Conservation (phyloP, 23 tunicate species). For the Styela clava region DNA sequence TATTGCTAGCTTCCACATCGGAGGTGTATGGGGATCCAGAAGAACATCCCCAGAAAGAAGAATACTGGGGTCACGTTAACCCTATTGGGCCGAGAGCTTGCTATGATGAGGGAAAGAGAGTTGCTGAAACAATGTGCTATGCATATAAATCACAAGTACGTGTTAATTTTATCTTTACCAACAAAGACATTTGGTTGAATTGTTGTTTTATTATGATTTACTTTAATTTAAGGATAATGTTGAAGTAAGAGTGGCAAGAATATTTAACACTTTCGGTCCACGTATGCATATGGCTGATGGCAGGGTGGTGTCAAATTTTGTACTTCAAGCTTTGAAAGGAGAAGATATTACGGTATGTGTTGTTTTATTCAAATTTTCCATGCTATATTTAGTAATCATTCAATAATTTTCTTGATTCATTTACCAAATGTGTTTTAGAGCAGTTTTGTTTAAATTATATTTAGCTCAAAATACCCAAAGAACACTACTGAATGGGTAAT, state of each 20-base stretch:
- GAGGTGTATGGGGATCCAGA: constrained; percentile 98
- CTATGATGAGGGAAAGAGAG: constrained; percentile 97
- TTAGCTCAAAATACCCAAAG: too few species aligned
- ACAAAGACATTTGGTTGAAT: too few species aligned
- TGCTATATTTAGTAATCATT: background rate
- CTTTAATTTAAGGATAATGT: constrained; percentile 83
- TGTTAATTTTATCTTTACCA: background rate
- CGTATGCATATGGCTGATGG: constrained; percentile 99
- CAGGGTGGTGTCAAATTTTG: constrained; percentile 91
- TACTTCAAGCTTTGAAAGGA: constrained; percentile 71
- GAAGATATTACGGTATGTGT: constrained; percentile 61
- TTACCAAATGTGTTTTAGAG: background rate
- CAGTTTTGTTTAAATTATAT: too few species aligned
- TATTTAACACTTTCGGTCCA: constrained; percentile 91
- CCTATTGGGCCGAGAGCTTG: constrained; percentile 98
- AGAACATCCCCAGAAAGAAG: constrained; percentile 90
- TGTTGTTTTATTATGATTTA: too few species aligned
- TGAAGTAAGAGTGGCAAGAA: constrained; percentile 84
- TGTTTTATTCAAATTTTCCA: background rate
- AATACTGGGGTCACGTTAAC: constrained; percentile 97
- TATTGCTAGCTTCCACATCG: constrained; percentile 89
- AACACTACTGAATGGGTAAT: too few species aligned
- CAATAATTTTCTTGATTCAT: background rate
- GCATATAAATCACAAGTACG: constrained; percentile 59
- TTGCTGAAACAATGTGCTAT: constrained; percentile 98